Evolutionary conservation across 2,113 vertebrate species (phyloP).

Genomic region (Aepyceros melampus): DNA sequence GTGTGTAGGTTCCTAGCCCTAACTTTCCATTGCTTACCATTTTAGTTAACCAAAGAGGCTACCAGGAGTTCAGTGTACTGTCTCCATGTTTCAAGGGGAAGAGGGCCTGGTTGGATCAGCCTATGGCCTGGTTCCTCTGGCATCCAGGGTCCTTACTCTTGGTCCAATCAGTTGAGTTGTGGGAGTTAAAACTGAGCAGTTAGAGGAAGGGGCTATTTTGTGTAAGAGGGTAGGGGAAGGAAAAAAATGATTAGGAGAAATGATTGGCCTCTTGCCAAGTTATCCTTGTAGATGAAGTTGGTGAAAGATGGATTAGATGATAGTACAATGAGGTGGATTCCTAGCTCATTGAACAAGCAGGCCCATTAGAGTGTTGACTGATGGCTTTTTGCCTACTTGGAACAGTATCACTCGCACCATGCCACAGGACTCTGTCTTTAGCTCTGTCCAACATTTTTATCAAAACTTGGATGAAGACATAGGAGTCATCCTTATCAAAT

Average conservation of each 20-base stretch:
- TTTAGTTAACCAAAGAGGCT: background rate
- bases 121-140: background rate
- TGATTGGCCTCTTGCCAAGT: background rate
- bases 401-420: background rate
- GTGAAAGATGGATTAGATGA: background rate
- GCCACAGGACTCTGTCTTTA: background rate
- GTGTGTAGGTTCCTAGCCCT: background rate
- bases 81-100: background rate
- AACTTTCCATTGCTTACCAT: background rate
- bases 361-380: background rate
- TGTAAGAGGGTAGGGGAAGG: background rate
- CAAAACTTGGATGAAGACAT: constrained; percentile 17
- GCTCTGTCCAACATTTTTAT: constrained; percentile 1
- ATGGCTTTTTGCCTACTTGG: background rate
- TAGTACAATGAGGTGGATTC: background rate
- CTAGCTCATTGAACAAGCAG: background rate
- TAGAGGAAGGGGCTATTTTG: background rate
- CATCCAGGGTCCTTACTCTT: background rate
- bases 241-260: background rate
- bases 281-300: constrained; percentile 6
- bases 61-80: background rate
- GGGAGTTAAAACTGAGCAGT: background rate
- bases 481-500: constrained; percentile 3
- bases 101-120: background rate
- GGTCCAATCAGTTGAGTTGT: background rate